phyloP scores from a whole-genome alignment of 2,888 invertebrate species.

The Drosophila percnosoma region DNA sequence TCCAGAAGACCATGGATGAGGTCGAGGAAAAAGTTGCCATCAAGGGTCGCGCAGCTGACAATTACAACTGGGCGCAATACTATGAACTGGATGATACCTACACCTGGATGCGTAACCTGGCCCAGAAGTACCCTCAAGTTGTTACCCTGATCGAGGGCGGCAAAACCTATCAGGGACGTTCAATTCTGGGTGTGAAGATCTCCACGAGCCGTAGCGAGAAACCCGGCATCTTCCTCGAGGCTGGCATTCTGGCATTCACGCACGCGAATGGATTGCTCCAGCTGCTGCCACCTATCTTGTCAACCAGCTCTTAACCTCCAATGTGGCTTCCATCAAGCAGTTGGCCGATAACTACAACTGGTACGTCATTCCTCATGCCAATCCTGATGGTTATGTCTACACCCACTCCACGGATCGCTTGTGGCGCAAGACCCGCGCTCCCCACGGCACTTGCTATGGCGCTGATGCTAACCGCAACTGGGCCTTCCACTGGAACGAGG shows the following conservation, averaged over 20 bases:
- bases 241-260: conserved; percentile 89
- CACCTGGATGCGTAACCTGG: conserved; percentile 85
- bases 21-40: conserved; percentile 61
- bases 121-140: conserved; percentile 84
- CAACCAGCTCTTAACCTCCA: conserved; percentile 87
- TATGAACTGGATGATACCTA: conserved; percentile 85
- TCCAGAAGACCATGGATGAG: conserved; percentile 82
- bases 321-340: conserved; percentile 85
- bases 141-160: conserved; percentile 86
- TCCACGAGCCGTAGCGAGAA: conserved; percentile 85
- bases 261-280: conserved; percentile 91
- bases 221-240: conserved; percentile 87
- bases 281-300: conserved; percentile 88
- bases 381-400: conserved; percentile 91
- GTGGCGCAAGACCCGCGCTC: conserved; percentile 89
- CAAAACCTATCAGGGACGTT: conserved; percentile 87
- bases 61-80: conserved; percentile 81
- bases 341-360: conserved; percentile 88
- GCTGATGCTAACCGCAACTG: conserved; percentile 89
- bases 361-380: conserved; percentile 90
- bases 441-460: conserved; percentile 85
- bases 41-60: conserved; percentile 43
- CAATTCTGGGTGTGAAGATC: conserved; percentile 87
- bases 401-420: conserved; percentile 87
- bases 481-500: conserved; percentile 87